Evolutionary conservation across 2,888 invertebrate genomes (phyloP).

Genomic region (Cephus pygmeus): DNA sequence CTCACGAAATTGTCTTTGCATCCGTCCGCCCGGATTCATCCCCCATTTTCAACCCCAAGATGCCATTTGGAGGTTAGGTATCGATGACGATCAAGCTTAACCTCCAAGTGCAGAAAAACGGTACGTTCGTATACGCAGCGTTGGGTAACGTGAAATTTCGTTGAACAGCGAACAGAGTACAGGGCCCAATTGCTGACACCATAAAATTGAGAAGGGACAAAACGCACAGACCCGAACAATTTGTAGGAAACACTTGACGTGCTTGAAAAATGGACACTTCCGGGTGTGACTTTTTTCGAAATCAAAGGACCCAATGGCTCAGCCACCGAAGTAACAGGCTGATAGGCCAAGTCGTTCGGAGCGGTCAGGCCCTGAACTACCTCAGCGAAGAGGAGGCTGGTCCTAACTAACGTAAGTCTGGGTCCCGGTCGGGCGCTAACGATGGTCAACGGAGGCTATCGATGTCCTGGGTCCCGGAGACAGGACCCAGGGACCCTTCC

Average conservation of each 20-base stretch:
- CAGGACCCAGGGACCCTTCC: no score
- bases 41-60: neutral
- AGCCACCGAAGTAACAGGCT: neutral
- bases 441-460: slow-evolving; percentile 20
- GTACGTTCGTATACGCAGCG: neutral
- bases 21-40: neutral
- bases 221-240: neutral
- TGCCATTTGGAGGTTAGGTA: neutral
- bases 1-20: neutral
- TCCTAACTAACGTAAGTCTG: neutral
- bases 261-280: neutral
- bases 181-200: no score
- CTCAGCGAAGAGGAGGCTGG: neutral
- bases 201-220: no score
- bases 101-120: neutral
- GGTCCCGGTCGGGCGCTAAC: neutral
- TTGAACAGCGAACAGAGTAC: neutral
- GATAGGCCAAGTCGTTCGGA: neutral
- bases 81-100: neutral
- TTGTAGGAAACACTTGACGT: neutral
- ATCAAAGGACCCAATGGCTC: neutral
- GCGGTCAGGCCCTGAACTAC: neutral
- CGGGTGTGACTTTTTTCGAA: neutral
- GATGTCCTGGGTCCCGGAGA: slow-evolving; percentile 50
- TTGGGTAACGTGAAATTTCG: neutral